phyloP scores from a whole-genome alignment of 2,797 vertebrate genomes.

The Gambusia yucatana region DNA sequence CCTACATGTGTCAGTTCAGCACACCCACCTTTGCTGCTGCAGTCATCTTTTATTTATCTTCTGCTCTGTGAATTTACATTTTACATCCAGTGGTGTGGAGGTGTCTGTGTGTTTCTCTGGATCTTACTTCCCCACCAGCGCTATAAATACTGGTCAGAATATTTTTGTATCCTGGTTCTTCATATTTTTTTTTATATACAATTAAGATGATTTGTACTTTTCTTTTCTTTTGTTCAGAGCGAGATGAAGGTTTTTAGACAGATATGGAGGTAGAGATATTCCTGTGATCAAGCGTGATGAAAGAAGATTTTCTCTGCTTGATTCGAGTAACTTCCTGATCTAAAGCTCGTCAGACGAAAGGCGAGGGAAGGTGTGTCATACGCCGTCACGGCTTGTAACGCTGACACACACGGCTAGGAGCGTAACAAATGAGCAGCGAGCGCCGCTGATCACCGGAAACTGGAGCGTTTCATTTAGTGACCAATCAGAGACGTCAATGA shows the following conservation, averaged over 20 bases:
- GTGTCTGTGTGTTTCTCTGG: conserved; percentile 1
- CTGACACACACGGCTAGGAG: conserved; percentile 8
- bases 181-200: background rate
- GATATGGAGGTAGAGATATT: conserved; percentile 10
- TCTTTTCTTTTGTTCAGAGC: background rate
- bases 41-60: conserved; percentile 68
- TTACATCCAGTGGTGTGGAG: conserved; percentile 31
- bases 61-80: conserved; percentile 57
- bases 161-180: background rate
- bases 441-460: conserved; percentile 46
- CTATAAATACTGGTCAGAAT: background rate
- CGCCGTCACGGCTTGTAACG: background rate
- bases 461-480: conserved; percentile 54
- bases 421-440: conserved; percentile 35
- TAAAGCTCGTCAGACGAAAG: background rate
- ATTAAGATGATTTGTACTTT: background rate
- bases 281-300: background rate
- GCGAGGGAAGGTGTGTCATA: background rate
- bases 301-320: background rate
- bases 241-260: background rate
- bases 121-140: background rate
- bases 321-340: background rate
- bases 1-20: conserved; percentile 50
- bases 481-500: conserved; percentile 59
- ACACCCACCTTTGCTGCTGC: conserved; percentile 32